A percentile compares a stretch with the other conserved stretches of the same genome.
Conservation (phyloP, 2,797 vertebrate genomes). For the Hybognathus amarus region DNA sequence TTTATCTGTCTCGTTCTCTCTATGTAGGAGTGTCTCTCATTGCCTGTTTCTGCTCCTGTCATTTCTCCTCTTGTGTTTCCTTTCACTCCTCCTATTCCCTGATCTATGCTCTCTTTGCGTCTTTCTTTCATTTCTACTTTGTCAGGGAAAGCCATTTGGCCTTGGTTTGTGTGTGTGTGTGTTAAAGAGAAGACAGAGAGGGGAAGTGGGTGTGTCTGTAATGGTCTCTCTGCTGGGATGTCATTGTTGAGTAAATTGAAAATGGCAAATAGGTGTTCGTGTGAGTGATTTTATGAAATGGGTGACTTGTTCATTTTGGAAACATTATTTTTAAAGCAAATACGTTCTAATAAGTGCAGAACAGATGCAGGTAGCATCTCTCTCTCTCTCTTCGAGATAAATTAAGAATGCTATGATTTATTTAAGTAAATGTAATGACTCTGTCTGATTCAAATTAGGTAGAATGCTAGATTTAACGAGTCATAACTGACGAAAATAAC, state of each 20-base stretch:
- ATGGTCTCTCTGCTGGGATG: not conserved
- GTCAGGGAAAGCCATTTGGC: not conserved
- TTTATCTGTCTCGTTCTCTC: conserved; percentile 9
- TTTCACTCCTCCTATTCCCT: not conserved
- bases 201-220: not conserved
- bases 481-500: not conserved
- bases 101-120: not conserved
- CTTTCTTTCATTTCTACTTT: conserved; percentile 16
- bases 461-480: not conserved
- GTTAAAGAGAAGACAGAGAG: not conserved
- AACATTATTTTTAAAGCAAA: not conserved
- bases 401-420: not conserved
- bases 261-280: not conserved
- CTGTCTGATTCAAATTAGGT: not conserved
- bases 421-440: not conserved
- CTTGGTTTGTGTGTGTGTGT: not conserved
- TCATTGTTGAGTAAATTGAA: not conserved
- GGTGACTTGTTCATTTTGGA: not conserved
- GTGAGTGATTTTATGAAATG: not conserved
- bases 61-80: not conserved
- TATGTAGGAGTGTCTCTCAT: conserved; percentile 9
- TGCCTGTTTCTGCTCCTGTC: not conserved
- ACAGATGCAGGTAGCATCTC: not conserved
- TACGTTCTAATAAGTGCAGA: not conserved
- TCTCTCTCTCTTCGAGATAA: not conserved